phyloP scores from a whole-genome alignment of 2,797 vertebrate genomes.

The Gadopsis marmoratus region DNA sequence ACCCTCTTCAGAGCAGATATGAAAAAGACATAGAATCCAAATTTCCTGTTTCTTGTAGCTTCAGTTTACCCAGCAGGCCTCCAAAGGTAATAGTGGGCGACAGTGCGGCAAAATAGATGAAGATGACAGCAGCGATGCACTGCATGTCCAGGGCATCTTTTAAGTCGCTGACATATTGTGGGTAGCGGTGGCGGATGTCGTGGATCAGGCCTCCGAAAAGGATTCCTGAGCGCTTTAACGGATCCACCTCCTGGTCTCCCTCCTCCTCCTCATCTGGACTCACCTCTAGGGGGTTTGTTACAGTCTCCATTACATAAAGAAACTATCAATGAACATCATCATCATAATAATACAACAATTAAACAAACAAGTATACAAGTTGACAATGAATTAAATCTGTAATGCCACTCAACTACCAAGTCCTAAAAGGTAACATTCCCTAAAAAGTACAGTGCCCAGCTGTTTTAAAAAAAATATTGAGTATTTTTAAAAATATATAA shows the following conservation, averaged over 20 bases:
- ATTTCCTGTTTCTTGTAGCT: not conserved
- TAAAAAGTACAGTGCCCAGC: not conserved
- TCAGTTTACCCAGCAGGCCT: conserved; percentile 91
- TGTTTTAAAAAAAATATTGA: not conserved
- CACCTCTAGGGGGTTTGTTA: conserved; percentile 70
- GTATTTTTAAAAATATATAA: not conserved
- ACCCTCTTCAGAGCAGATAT: not conserved
- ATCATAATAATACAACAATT: not conserved
- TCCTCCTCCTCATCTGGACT: conserved; percentile 87
- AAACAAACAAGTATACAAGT: not conserved
- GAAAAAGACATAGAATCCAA: not conserved
- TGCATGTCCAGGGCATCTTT: conserved; percentile 94
- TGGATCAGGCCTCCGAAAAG: conserved; percentile 95
- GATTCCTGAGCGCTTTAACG: conserved; percentile 91
- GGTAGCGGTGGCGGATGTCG: conserved; percentile 94
- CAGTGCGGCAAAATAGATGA: conserved; percentile 97
- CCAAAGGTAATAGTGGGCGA: conserved; percentile 97
- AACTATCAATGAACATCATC: not conserved
- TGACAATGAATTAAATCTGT: not conserved
- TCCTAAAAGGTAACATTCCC: not conserved
- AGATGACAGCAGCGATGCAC: conserved; percentile 94
- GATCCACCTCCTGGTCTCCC: conserved; percentile 91
- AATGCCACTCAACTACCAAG: not conserved
- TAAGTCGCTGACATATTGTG: conserved; percentile 93
- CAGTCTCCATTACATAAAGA: not conserved